Percentiles rank a stretch among this genome's conserved stretches.
Conservation (phyloP, 2,797 vertebrate genomes). For the Characodon lateralis region DNA sequence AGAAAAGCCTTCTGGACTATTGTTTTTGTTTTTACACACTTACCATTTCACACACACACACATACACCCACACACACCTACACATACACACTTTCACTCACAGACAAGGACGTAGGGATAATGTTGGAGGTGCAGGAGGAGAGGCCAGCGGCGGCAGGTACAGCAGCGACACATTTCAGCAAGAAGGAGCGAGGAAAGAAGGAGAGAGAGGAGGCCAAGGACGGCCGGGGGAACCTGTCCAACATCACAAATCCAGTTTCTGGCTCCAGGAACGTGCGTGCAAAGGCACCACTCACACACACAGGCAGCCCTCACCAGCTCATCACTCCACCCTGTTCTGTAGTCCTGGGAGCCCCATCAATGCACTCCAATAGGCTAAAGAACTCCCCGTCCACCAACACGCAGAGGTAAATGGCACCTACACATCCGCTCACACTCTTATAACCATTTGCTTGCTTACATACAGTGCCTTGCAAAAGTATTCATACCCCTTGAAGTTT, state of each 20-base stretch:
- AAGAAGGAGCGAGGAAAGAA: constrained; percentile 93
- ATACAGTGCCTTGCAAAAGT: neutral
- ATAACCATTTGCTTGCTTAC: neutral
- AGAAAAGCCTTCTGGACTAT: constrained; percentile 71
- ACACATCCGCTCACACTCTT: neutral
- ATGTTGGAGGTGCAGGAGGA: constrained; percentile 99
- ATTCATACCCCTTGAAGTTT: neutral
- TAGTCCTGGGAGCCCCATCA: constrained; percentile 95
- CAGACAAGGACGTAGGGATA: constrained; percentile 82
- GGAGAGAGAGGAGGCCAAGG: constrained; percentile 90
- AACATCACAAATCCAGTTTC: constrained; percentile 82
- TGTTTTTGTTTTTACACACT: constrained; percentile 64
- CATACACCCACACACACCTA: constrained; percentile 29
- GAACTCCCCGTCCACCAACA: constrained; percentile 98
- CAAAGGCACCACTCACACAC: constrained; percentile 78
- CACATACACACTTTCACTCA: constrained; percentile 36
- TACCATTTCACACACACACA: constrained; percentile 8
- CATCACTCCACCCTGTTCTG: constrained; percentile 90
- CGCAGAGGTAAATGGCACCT: constrained; percentile 90
- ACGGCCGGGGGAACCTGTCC: constrained; percentile 77
- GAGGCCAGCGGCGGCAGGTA: constrained; percentile 84
- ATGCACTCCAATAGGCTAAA: constrained; percentile 99
- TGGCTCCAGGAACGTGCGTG: constrained; percentile 78
- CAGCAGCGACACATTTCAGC: constrained; percentile 87
- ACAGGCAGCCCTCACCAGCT: constrained; percentile 85